Conservation (phyloP, 2,113 vertebrate species). For the Toxotes chatareus region DNA sequence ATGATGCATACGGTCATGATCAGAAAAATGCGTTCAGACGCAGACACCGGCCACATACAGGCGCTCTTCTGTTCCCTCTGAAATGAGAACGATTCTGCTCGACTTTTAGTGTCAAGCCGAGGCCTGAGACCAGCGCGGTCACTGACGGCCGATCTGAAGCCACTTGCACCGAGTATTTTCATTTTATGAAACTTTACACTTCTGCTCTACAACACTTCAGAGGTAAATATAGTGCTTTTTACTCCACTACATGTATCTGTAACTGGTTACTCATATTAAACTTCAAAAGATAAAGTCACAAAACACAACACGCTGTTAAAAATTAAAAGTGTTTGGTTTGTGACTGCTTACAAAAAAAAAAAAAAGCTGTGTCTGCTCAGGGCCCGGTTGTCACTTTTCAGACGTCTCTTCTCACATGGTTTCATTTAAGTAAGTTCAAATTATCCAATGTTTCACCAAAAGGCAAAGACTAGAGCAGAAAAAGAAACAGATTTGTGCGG, state of each 20-base stretch:
- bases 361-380: no score
- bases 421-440: neutral
- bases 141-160: neutral
- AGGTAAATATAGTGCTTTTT: neutral
- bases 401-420: neutral
- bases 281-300: neutral
- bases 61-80: neutral
- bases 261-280: no score
- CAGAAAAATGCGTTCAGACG: neutral
- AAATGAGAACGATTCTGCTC: conserved; percentile 13
- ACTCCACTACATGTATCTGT: neutral
- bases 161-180: neutral
- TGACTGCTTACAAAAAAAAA: no score
- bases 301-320: neutral
- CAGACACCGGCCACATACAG: conserved; percentile 44
- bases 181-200: neutral
- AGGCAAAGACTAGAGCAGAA: no score
- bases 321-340: no score
- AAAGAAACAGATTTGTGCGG: no score
- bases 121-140: neutral
- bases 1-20: conserved; percentile 17
- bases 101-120: neutral
- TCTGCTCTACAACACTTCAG: neutral
- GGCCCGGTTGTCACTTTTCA: neutral
- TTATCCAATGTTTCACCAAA: no score